Evolutionary conservation across 2,888 invertebrate genomes (phyloP), one percentile per base, ranked within the genome.

Genomic region (Eudemis profundana): DNA sequence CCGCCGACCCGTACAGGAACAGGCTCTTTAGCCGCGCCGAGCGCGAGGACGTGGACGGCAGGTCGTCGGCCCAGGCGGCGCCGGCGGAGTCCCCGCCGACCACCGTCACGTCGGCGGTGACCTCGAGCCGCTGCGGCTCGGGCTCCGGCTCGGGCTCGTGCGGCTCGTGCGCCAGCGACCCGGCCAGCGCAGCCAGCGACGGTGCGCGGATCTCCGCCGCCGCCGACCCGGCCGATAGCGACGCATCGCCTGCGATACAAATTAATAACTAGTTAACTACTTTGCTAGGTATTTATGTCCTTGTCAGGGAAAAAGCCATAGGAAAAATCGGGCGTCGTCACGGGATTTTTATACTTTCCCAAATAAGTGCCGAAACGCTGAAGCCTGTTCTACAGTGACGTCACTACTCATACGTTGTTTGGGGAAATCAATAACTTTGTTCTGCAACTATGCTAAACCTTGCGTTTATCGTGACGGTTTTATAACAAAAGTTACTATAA

Each of bases 131-230:
- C 65, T 71, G 80, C 61, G 84, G 82, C 71, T 82, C 84, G 49
- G 42, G 38, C 44, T 47, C 64, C 46, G 65, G 57, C 33, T 29
- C 66, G 38, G 75, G 74, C 54, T 73, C 73, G 60, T 70, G 72
- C 29, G 76, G 74, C 69, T 84, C 85, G 76, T 79, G 85, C 1
- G 86, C 89, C 71, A 90, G 85, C 65, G 90, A 90, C 42, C 90
- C 91, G 57, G 90, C 90, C 70, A 90, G 85, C 65, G 87, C 90
- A 3, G 90, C 90, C 68, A 90, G 84, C 53, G 90, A 90, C 33
- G 89, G 77, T 70, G 90, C 90, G 60, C 89, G 87, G 38, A 69
- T 83, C 69, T 85, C 89, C 56, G 84, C 87, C 62, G 79, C 80
- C 66, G 78, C 79, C 12, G 90, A 90, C 3, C 89, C 89, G 68